A percentile compares a stretch with the other conserved stretches of the same genome.
Conservation (phyloP, 2,888 invertebrate species). For the Dichetophora obliterata region DNA sequence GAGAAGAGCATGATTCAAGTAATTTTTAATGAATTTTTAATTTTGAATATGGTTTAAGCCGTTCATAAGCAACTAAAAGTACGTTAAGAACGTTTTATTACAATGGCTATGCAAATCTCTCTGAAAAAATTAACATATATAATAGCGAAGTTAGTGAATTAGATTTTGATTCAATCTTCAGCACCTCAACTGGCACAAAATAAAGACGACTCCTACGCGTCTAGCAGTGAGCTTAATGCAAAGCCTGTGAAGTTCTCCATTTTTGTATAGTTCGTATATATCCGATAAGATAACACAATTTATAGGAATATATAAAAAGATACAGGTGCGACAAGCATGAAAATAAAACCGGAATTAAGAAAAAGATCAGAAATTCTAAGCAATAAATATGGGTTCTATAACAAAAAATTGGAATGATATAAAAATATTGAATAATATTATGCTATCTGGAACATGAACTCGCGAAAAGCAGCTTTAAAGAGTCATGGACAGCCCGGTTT, state of each 20-base stretch:
- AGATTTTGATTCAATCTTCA: background rate
- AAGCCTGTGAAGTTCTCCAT: background rate
- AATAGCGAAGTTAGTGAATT: too few relatives aligned
- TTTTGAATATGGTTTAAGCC: background rate
- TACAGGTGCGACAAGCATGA: background rate
- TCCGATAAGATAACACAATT: too few relatives aligned
- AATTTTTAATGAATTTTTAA: background rate
- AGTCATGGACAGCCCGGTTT: too few relatives aligned
- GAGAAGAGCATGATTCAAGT: conserved; percentile 6
- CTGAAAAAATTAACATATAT: too few relatives aligned
- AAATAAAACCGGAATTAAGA: background rate
- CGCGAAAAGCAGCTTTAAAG: too few relatives aligned
- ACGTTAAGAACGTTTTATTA: background rate
- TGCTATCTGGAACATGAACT: too few relatives aligned
- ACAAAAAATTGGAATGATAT: too few relatives aligned
- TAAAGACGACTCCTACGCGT: background rate
- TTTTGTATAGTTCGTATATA: background rate
- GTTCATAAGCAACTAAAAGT: background rate
- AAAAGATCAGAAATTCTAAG: background rate
- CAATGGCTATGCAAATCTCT: background rate
- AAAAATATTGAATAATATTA: too few relatives aligned
- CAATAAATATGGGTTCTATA: too few relatives aligned
- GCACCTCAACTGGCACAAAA: background rate
- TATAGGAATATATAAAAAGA: background rate
- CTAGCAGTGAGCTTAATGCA: background rate